Evolutionary conservation across 1,140 invertebrate genomes (phyloP).

Genomic region (Orchesella cincta): DNA sequence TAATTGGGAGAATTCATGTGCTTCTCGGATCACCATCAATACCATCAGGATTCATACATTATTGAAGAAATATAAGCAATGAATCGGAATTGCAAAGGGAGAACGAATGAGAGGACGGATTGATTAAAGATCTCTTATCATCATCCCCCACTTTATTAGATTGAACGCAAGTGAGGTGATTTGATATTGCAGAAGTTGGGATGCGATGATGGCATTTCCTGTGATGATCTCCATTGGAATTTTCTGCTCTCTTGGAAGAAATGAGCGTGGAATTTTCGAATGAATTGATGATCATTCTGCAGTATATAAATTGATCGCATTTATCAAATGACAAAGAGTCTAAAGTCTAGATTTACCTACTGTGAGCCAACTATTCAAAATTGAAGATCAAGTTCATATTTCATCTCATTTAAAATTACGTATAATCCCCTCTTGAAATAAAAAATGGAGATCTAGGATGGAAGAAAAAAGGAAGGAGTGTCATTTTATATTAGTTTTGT

Average conservation of each 20-base stretch:
- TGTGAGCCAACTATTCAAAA: neutral
- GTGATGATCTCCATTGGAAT: too few relatives aligned
- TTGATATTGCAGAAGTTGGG: neutral
- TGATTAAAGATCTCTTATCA: neutral
- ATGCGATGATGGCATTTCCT: neutral
- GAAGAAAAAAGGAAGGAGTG: neutral
- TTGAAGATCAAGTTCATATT: neutral
- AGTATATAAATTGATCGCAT: neutral
- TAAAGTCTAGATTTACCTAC: neutral
- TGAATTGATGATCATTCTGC: neutral
- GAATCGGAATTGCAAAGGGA: neutral
- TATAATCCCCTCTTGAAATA: neutral
- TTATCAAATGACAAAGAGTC: neutral
- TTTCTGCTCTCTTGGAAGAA: neutral
- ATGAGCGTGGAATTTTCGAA: neutral
- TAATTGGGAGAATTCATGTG: neutral
- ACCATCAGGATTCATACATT: neutral
- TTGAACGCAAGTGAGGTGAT: neutral
- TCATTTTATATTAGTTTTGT: neutral
- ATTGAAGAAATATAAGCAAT: neutral
- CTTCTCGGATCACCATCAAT: neutral
- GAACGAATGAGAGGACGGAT: neutral
- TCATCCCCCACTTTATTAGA: neutral
- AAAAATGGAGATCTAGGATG: neutral
- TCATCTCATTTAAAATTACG: neutral